Evolutionary conservation across 2,797 vertebrate genomes (phyloP), one percentile per base, ranked within the genome.

Genomic region (Gila robusta): DNA sequence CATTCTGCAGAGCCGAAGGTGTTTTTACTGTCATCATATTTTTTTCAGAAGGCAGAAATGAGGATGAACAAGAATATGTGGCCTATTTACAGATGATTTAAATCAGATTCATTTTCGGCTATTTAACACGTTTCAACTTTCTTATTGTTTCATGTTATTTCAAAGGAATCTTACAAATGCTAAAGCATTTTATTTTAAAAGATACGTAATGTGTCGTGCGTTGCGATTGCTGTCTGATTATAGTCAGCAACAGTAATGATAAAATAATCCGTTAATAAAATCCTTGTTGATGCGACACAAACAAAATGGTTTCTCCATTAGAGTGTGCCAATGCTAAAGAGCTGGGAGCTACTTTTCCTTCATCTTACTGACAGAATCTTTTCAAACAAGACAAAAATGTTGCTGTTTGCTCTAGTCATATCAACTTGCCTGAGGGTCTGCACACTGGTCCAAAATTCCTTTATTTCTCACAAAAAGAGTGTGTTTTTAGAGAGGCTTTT

Each of bases 391-490:
- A 85, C 77, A 85, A 80, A 84, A 80, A 69, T 73, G 84, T 64
- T 85, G 54, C 67, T 39, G 23, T 85, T 85, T 85, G 67, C 77
- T 80, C n/a, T 82, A 69, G 52, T 84, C 76, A 79, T 79, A 88
- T 89, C 28, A 79, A 70, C 90, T 86, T 79, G 88, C 91, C 91
- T 89, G 89, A 88, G 91, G 90, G 92, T 87, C 92, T 88, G 89
- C 90, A 94, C 93, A 88, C 79, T 90, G 92, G 79, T 73, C 83
- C 64, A 93, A 93, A 91, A 94, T 93, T 91, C 92, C 74, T 78
- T 78, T 84, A 90, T 89, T 88, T 94, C 93, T 93, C 91, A 92
- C 90, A 94, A 94, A 94, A 90, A 92, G 89, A 91, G 92, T 88
- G 91, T 89, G 91, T 94, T 92, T 93, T 90, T 67, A 87, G 90